A percentile compares a stretch with the other conserved stretches of the same genome.
These are phyloP conservation scores for Clupea harengus DNA, from an alignment of 2,113 vertebrate species.

Conservation along the genomic window DNA sequence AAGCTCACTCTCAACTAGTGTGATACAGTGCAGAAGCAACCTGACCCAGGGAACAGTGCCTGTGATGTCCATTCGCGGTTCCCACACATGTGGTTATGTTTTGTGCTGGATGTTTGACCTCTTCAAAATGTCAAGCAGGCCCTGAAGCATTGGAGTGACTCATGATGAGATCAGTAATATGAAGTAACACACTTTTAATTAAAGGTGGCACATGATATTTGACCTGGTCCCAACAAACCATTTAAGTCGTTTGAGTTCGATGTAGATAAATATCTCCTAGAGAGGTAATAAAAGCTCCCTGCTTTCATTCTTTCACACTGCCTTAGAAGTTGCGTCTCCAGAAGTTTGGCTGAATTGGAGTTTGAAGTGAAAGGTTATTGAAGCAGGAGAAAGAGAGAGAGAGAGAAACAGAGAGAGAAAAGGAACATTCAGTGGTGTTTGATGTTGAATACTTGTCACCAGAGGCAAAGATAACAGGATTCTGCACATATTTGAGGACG, in stretches of 20 bases:
- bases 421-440: slow-evolving; percentile 55
- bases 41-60: too few species aligned
- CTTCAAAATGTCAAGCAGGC: too few species aligned
- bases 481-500: slow-evolving; percentile 73
- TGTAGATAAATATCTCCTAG: neutral
- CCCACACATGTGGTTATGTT: too few species aligned
- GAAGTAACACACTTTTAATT: neutral
- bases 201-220: neutral
- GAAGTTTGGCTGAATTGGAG: slow-evolving; percentile 33
- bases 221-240: neutral
- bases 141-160: too few species aligned
- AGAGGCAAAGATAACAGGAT: slow-evolving; percentile 70
- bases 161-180: too few species aligned
- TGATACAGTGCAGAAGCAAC: too few species aligned
- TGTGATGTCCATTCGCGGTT: too few species aligned
- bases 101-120: too few species aligned
- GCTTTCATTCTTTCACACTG: neutral
- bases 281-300: neutral
- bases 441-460: slow-evolving; percentile 72
- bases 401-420: slow-evolving; percentile 21
- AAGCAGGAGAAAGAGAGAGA: slow-evolving; percentile 38
- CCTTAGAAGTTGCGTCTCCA: neutral
- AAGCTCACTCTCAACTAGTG: too few species aligned
- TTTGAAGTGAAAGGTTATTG: slow-evolving; percentile 59
- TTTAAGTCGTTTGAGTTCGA: neutral